These are phyloP conservation scores for Phasianus colchicus DNA, from an alignment of 2,113 vertebrate genomes.

Conservation along the genomic window DNA sequence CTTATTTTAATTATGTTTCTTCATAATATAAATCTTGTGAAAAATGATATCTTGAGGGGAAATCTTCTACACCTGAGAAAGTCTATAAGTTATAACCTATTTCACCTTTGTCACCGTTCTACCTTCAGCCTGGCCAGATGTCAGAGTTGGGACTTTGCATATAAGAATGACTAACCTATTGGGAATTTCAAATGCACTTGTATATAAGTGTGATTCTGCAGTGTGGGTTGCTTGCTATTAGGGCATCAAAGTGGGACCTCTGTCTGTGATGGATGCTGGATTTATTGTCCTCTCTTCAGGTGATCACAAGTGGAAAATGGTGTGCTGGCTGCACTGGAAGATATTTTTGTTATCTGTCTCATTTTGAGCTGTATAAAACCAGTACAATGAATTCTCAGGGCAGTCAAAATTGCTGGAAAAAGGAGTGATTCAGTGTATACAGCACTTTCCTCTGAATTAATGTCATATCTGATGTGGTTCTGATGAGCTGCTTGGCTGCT, in stretches of 20 bases:
- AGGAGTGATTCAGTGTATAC: neutral
- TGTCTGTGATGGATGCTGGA: neutral
- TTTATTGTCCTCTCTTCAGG: neutral
- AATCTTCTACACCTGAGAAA: neutral
- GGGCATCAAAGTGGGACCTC: neutral
- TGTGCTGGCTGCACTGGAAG: neutral
- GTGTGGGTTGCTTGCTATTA: neutral
- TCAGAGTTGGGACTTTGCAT: neutral
- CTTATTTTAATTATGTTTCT: neutral
- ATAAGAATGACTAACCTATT: rapidly evolving
- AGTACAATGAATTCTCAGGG: neutral
- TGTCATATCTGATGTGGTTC: neutral
- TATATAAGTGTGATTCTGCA: neutral
- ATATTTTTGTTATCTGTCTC: neutral
- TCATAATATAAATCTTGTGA: neutral
- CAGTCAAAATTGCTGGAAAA: neutral
- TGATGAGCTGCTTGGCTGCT: neutral
- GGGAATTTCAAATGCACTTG: neutral
- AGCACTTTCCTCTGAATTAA: neutral
- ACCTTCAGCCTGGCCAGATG: neutral
- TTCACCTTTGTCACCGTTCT: neutral
- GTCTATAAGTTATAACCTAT: neutral
- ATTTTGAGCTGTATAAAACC: slow-evolving; percentile 1
- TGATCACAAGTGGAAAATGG: neutral
- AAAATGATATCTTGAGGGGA: neutral